phyloP scores from a whole-genome alignment of 1,140 invertebrate species.

The Asbolus verrucosus region DNA sequence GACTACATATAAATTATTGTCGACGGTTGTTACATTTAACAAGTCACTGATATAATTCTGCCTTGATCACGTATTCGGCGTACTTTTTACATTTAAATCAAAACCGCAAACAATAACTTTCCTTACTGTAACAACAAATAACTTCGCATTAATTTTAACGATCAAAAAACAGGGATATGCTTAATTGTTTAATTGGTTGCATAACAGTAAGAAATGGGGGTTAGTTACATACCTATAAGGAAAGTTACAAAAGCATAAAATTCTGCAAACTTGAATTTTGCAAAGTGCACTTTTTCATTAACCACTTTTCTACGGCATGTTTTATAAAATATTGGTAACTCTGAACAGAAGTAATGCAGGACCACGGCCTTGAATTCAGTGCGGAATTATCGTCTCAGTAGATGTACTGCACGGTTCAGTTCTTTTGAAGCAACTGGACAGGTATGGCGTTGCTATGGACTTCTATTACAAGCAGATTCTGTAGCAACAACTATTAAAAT shows the following conservation, averaged over 20 bases:
- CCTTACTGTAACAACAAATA: no score
- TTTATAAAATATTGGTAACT: slow-evolving; percentile 17
- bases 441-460: slow-evolving; percentile 19
- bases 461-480: slow-evolving; percentile 7
- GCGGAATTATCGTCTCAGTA: slow-evolving; percentile 20
- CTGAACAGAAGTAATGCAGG: slow-evolving; percentile 16
- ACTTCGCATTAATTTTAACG: no score
- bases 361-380: slow-evolving; percentile 21
- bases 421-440: slow-evolving; percentile 20
- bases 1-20: slow-evolving; percentile 3
- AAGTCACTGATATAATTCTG: no score
- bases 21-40: no score
- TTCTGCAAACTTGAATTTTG: no score
- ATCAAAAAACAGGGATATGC: no score
- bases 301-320: background rate
- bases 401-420: slow-evolving; percentile 26
- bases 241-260: no score
- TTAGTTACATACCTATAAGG: no score
- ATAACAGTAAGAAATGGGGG: background rate
- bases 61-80: no score
- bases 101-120: no score
- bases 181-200: slow-evolving; percentile 7
- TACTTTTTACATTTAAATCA: no score
- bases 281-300: background rate
- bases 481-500: slow-evolving; percentile 7